phyloP scores from a whole-genome alignment of 1,140 invertebrate genomes.

The Eumeta japonica region DNA sequence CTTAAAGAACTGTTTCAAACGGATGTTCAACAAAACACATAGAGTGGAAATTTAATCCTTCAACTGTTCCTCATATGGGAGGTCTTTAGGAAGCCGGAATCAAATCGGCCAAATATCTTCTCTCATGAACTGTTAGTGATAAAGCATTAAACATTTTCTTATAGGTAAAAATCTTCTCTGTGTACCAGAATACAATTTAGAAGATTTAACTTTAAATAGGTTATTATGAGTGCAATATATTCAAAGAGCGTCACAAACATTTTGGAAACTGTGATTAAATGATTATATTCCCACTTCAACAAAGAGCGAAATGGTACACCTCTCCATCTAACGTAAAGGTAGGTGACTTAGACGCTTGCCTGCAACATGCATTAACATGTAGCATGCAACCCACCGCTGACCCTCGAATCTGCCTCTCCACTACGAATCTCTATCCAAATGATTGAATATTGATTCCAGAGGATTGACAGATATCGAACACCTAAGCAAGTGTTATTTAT shows the following conservation, averaged over 20 bases:
- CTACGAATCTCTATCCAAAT: too few relatives aligned
- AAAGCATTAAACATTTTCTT: conserved; percentile 30
- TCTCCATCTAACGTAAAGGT: neutral
- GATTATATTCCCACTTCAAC: too few relatives aligned
- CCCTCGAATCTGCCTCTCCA: too few relatives aligned
- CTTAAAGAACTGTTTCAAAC: neutral
- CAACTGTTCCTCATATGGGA: conserved; percentile 25
- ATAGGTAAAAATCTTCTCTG: conserved; percentile 23
- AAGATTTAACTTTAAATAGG: too few relatives aligned
- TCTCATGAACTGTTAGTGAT: conserved; percentile 11
- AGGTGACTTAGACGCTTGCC: too few relatives aligned
- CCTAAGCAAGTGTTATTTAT: too few relatives aligned
- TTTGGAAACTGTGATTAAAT: conserved; percentile 8
- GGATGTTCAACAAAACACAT: conserved; percentile 3
- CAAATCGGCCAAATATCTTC: conserved; percentile 21
- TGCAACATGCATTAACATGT: too few relatives aligned
- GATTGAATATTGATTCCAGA: too few relatives aligned
- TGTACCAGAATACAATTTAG: conserved; percentile 11
- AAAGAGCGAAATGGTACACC: conserved; percentile 2
- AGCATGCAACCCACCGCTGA: too few relatives aligned
- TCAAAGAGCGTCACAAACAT: neutral
- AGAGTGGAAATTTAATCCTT: conserved; percentile 16
- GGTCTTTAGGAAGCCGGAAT: conserved; percentile 15
- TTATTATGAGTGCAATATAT: neutral
- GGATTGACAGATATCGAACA: too few relatives aligned